Evolutionary conservation across 2,797 vertebrate genomes (phyloP), one percentile per base, ranked within the genome.

Genomic region (Astyanax mexicanus): DNA sequence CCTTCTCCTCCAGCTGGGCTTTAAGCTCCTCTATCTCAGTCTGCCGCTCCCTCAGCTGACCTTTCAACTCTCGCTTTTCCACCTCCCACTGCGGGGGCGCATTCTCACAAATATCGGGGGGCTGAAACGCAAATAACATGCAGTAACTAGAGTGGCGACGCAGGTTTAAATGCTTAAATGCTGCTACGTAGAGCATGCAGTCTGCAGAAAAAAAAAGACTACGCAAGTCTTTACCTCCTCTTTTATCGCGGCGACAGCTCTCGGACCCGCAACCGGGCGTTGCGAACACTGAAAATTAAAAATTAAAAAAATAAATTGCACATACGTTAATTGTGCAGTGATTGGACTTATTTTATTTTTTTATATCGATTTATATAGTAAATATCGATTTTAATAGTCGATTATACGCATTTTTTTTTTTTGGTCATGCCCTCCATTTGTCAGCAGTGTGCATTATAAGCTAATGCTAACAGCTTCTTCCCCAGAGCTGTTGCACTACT

Each of bases 21-120:
- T 69, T 70, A 21, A 69, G 74, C 35, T 62, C 74, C 67, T 77
- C 74, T 61, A 76, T 64, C 35, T 70, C 66, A 51, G 74, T 69
- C 57, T 77, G 66, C 40, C 61, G 57, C 55, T 77, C 74, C 25
- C 64, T 64, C 61, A 64, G 19, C 38, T 64, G 38, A 42, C 2
- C 12, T 64, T 42, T 64, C 61, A 64, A 42, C 21, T 25, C 37
- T 40, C 23, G 38, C 21, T 44, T 64, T 64, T 44, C 61, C 61
- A 44, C 38, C 38, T 64, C 38, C 38, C 38, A 64, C 3, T 64
- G 61, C 13, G 38, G 38, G 64, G 25, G 61, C 61, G 64, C 38
- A 64, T 64, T 64, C 64, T 64, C 61, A 42, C 37, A 64, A 25
- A 64, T 44, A 64, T 44, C 38, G 15, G 38, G 61, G 38, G 38